Evolutionary conservation across 1,140 invertebrate genomes (phyloP).

Genomic region (Papilio glaucus): DNA sequence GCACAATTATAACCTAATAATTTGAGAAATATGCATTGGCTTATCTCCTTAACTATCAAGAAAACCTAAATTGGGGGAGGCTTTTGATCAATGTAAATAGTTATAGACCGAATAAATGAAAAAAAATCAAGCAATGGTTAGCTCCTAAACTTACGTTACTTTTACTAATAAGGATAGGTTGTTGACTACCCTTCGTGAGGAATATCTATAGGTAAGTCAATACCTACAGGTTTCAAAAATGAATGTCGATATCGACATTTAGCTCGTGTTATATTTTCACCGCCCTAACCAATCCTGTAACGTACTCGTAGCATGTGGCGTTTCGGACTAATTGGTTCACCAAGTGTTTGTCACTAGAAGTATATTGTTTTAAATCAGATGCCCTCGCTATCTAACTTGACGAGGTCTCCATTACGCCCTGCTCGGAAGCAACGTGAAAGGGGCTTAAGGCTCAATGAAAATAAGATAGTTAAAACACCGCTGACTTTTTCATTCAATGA

Average conservation of each 20-base stretch:
- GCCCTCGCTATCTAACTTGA: not conserved
- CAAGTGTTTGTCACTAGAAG: not conserved
- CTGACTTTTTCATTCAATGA: not conserved
- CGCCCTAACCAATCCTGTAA: not conserved
- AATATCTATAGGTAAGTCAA: too few species aligned
- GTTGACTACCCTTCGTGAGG: too few species aligned
- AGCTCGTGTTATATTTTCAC: not conserved
- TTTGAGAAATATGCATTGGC: too few species aligned
- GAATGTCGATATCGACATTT: not conserved
- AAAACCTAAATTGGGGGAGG: too few species aligned
- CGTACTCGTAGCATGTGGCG: not conserved
- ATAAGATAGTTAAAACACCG: not conserved
- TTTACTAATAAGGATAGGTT: too few species aligned
- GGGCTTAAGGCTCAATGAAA: not conserved
- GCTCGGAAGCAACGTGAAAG: not conserved
- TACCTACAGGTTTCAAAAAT: too few species aligned
- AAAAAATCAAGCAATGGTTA: too few species aligned
- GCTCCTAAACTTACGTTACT: too few species aligned
- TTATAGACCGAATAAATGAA: too few species aligned
- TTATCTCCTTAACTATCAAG: too few species aligned
- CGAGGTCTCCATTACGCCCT: not conserved
- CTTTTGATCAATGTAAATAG: too few species aligned
- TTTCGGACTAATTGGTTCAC: constrained; percentile 5
- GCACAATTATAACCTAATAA: too few species aligned
- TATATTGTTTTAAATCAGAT: not conserved